These are phyloP conservation scores for Pagetopsis macropterus DNA, from an alignment of 2,797 vertebrate genomes.

Conservation along the genomic window DNA sequence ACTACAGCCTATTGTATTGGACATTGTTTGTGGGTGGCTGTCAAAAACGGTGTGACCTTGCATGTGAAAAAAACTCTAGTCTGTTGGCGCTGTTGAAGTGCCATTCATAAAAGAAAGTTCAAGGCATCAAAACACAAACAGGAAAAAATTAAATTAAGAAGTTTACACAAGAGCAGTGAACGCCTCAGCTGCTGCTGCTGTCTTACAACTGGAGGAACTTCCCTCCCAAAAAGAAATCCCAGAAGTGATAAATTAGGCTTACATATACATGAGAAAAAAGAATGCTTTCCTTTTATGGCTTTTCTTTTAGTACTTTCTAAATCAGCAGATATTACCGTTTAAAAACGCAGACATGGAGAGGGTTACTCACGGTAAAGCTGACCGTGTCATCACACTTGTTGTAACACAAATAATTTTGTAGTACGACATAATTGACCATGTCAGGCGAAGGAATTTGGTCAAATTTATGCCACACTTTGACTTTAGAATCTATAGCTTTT, in stretches of 20 bases:
- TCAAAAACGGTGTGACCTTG: slow-evolving; percentile 38
- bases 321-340: slow-evolving; percentile 34
- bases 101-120: slow-evolving; percentile 36
- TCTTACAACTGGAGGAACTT: slow-evolving; percentile 14
- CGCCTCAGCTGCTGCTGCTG: slow-evolving; percentile 16
- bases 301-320: slow-evolving; percentile 37
- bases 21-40: slow-evolving; percentile 59
- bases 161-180: slow-evolving; percentile 19
- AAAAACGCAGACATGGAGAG: slow-evolving; percentile 1
- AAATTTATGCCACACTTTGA: slow-evolving; percentile 62
- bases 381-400: slow-evolving; percentile 17
- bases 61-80: slow-evolving; percentile 31
- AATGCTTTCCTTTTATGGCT: slow-evolving; percentile 29
- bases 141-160: slow-evolving; percentile 24
- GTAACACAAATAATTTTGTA: slow-evolving; percentile 24
- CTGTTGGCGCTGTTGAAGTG: slow-evolving; percentile 18
- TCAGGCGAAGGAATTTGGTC: slow-evolving; percentile 42
- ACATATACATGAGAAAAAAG: slow-evolving; percentile 25
- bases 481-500: slow-evolving; percentile 47
- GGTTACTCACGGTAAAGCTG: slow-evolving; percentile 15
- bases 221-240: slow-evolving; percentile 9
- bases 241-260: slow-evolving; percentile 35
- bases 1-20: slow-evolving; percentile 52
- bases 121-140: slow-evolving; percentile 49
- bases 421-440: slow-evolving; percentile 11